Conservation (phyloP, 1,140 invertebrate genomes). For the Saxidomus purpurata region DNA sequence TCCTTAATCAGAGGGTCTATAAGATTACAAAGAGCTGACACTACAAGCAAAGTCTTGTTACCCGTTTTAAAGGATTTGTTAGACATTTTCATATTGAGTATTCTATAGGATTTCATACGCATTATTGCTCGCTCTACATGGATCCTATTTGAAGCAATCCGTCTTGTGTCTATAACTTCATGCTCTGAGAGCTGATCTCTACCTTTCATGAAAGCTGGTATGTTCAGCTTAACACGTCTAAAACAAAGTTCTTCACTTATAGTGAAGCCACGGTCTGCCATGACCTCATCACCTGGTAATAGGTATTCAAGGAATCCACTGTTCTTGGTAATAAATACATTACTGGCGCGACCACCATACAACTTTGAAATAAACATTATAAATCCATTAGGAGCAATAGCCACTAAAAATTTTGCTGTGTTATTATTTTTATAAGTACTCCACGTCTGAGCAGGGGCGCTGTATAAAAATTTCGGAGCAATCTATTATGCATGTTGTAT, state of each 20-base stretch:
- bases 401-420: slow-evolving; percentile 79
- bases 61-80: not conserved
- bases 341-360: slow-evolving; percentile 76
- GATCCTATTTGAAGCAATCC: not conserved
- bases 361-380: slow-evolving; percentile 78
- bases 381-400: slow-evolving; percentile 76
- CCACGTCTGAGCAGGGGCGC: too few relatives aligned
- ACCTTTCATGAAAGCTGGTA: not conserved
- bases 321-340: slow-evolving; percentile 76
- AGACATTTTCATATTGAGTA: not conserved
- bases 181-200: not conserved
- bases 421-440: slow-evolving; percentile 73
- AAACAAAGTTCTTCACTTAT: too few relatives aligned
- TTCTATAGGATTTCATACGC: not conserved
- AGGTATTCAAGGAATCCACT: slow-evolving; percentile 76
- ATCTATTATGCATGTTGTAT: slow-evolving; percentile 69
- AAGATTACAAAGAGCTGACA: not conserved
- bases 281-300: slow-evolving; percentile 70
- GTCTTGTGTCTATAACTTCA: not conserved
- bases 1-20: not conserved
- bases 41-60: not conserved
- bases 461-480: too few relatives aligned
- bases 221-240: not conserved
- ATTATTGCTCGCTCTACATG: slow-evolving; percentile 29
- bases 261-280: too few relatives aligned